These are phyloP conservation scores for Homarus americanus DNA, from an alignment of 1,140 invertebrate species.

Conservation along the genomic window DNA sequence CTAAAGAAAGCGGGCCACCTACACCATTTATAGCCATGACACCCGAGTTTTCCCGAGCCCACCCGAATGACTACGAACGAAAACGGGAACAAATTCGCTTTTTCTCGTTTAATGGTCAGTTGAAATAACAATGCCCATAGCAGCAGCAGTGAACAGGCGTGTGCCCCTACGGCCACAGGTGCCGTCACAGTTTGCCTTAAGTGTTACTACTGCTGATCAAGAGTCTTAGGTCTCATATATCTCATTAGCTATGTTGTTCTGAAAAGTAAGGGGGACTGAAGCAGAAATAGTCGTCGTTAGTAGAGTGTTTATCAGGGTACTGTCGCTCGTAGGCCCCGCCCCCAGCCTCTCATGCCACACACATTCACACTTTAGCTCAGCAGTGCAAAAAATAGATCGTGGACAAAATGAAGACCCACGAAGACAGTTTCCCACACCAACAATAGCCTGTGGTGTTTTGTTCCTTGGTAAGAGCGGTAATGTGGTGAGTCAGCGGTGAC, in stretches of 20 bases:
- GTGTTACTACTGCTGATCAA: no score
- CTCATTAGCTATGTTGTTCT: neutral
- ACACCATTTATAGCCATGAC: constrained; percentile 57
- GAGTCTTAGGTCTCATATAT: neutral
- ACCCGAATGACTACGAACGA: constrained; percentile 37
- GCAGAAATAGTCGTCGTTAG: neutral
- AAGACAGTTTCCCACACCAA: neutral
- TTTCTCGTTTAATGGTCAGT: neutral
- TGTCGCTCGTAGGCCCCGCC: neutral
- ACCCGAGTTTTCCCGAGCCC: constrained; percentile 24
- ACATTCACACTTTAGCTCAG: neutral
- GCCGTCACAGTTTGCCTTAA: neutral
- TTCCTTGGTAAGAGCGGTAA: neutral
- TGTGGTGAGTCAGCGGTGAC: neutral
- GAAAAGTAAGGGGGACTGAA: neutral
- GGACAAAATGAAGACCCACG: neutral
- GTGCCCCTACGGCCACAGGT: neutral
- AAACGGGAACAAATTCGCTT: neutral
- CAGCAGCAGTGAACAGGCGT: neutral
- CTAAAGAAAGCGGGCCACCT: constrained; percentile 51
- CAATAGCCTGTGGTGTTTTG: neutral
- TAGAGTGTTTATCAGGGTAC: neutral
- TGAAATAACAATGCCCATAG: neutral
- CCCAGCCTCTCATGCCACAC: neutral
- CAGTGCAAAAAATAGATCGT: neutral